A percentile compares a stretch with the other conserved stretches of the same genome.
These are phyloP conservation scores for Platorchestia sp. DNA, from an alignment of 1,140 invertebrate genomes.

Conservation along the genomic window DNA sequence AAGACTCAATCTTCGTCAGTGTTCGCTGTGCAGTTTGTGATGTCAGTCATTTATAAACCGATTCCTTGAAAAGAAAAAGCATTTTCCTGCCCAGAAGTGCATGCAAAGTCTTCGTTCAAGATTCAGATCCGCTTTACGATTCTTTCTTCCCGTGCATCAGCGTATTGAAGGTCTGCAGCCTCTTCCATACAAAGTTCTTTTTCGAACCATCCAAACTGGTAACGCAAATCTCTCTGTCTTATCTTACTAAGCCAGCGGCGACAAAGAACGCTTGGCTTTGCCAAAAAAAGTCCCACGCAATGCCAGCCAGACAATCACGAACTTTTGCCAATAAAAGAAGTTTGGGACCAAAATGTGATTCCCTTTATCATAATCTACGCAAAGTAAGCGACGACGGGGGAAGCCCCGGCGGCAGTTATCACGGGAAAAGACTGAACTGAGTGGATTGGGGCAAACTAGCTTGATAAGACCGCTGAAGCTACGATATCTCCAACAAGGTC, in stretches of 20 bases:
- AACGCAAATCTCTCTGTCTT: slow-evolving; percentile 26
- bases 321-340: slow-evolving; percentile 46
- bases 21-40: neutral
- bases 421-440: neutral
- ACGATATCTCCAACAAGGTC: neutral
- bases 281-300: slow-evolving; percentile 20
- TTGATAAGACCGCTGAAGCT: neutral
- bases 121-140: slow-evolving; percentile 11
- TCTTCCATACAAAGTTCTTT: neutral
- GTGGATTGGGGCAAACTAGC: neutral
- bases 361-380: slow-evolving; percentile 32
- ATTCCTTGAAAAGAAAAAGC: neutral
- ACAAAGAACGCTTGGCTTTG: slow-evolving; percentile 5
- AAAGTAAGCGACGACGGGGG: slow-evolving; percentile 37
- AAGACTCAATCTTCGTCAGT: neutral
- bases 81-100: neutral
- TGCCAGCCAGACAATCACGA: slow-evolving; percentile 18
- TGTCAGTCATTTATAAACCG: neutral
- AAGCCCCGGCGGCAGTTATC: neutral
- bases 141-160: neutral
- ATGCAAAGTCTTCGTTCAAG: slow-evolving; percentile 18
- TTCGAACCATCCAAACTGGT: slow-evolving; percentile 3
- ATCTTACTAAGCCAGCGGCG: slow-evolving; percentile 10
- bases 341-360: slow-evolving; percentile 26
- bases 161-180: neutral